Evolutionary conservation across 2,113 vertebrate species (phyloP), one percentile per base, ranked within the genome.

Genomic region (Rhea americana): DNA sequence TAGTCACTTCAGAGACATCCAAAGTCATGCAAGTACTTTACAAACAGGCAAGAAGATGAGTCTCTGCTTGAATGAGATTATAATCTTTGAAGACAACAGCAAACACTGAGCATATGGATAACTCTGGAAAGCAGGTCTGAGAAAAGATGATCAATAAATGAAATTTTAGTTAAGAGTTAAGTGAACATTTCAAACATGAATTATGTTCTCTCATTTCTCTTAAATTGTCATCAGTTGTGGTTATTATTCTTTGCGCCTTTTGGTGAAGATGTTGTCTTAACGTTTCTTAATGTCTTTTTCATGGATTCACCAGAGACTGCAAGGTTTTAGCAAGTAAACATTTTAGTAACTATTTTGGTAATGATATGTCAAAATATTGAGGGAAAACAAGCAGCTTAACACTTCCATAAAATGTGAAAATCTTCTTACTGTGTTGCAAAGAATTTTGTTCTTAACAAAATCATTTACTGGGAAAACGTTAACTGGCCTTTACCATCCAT

Each of bases 41-140:
- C 68, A 85, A 92, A 72, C 72, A 47, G 8, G 24, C 25, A 32
- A 79, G 67, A 86, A 85, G 88, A 94, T 95, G 95, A 94, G 90
- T 93, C 90, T 91, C 53, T 93, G 77, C 93, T 41, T 94, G 94
- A 95, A 62, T 25, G 70, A 95, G 90, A 96, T 95, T 59, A 25
- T 43, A 59, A 96, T 95, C 96, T 96, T 58, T 3, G 62, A 82
- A 79, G 47, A 24, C 74, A 83, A 53, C 71, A 91, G 82, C 71
- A 88, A 80, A 74, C n/a, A 28, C 22, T 8, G 62, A 90, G 39
- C 39, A 39, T 58, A 20, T 82, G 53, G 50, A 45, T 61, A 72
- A 55, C 22, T 90, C 53, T 74, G 70, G n/a, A 84, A 35, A 85
- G 37, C 14, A 37, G 11, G 18, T 71, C 55, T 56, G 58, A 92